A percentile compares a stretch with the other conserved stretches of the same genome.
These are phyloP conservation scores for Sminthopsis crassicaudata DNA, from an alignment of 2,113 vertebrate species.

Conservation along the genomic window DNA sequence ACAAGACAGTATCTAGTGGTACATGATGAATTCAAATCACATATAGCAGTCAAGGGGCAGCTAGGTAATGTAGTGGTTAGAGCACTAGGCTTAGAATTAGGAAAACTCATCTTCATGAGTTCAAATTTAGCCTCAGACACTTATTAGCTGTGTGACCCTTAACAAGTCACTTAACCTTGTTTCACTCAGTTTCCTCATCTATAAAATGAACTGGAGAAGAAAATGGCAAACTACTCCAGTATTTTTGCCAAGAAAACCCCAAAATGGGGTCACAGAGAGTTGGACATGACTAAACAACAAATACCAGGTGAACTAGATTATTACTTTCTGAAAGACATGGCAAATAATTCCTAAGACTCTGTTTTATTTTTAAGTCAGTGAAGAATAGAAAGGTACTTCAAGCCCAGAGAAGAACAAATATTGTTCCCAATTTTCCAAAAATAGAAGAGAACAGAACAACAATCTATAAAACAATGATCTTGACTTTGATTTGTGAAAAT, in stretches of 20 bases:
- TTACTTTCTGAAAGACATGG: neutral
- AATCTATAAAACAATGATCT: neutral
- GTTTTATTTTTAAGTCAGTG: neutral
- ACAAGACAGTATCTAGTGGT: neutral
- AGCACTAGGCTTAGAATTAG: no score
- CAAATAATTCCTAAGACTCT: neutral
- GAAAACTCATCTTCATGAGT: no score
- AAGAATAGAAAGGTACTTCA: neutral
- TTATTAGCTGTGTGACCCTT: no score
- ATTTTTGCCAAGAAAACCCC: no score
- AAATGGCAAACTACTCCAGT: neutral
- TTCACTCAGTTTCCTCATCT: no score
- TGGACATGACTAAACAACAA: neutral
- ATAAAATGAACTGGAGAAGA: no score
- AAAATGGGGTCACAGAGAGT: neutral
- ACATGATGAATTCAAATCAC: neutral
- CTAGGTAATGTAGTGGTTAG: no score
- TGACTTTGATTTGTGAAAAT: neutral
- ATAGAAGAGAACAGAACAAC: neutral
- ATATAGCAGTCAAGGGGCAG: neutral
- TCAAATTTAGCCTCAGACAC: no score
- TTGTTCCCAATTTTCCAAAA: neutral
- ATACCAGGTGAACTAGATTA: neutral
- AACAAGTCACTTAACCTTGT: no score
- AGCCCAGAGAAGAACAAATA: neutral